Evolutionary conservation across 2,113 vertebrate genomes (phyloP).

Genomic region (Trematocara variabile): DNA sequence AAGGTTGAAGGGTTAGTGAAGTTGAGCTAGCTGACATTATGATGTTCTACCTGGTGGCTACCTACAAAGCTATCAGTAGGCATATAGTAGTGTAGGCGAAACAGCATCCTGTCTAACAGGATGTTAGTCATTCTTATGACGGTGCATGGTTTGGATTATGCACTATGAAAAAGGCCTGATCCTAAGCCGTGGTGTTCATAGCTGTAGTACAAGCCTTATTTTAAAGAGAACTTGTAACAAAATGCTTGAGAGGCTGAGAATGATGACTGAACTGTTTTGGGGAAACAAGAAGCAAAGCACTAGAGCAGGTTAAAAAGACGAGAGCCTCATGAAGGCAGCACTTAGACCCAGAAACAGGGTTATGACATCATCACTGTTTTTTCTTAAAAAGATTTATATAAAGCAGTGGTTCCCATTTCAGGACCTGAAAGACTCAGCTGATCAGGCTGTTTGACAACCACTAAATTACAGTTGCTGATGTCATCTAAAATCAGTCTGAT

Average conservation of each 20-base stretch:
- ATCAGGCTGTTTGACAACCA: neutral
- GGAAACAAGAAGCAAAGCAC: neutral
- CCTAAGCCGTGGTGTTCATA: neutral
- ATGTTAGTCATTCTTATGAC: neutral
- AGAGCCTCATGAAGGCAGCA: neutral
- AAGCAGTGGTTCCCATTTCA: neutral
- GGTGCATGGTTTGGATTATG: neutral
- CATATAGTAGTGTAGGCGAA: neutral
- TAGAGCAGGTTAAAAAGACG: neutral
- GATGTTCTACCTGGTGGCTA: neutral
- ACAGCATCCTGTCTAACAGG: neutral
- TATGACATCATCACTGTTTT: neutral
- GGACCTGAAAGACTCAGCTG: neutral
- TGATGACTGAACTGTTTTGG: neutral
- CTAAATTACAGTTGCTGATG: neutral
- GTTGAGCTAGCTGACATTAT: neutral
- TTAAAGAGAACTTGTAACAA: neutral
- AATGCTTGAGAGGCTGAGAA: neutral
- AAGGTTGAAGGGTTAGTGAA: neutral
- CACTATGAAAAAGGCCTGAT: neutral
- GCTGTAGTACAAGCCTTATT: neutral
- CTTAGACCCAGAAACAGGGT: neutral
- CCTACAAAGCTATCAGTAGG: neutral
- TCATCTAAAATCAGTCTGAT: neutral
- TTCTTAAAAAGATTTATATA: neutral